Conservation (phyloP, 2,113 vertebrate species). For the Dryoscopus gambensis region DNA sequence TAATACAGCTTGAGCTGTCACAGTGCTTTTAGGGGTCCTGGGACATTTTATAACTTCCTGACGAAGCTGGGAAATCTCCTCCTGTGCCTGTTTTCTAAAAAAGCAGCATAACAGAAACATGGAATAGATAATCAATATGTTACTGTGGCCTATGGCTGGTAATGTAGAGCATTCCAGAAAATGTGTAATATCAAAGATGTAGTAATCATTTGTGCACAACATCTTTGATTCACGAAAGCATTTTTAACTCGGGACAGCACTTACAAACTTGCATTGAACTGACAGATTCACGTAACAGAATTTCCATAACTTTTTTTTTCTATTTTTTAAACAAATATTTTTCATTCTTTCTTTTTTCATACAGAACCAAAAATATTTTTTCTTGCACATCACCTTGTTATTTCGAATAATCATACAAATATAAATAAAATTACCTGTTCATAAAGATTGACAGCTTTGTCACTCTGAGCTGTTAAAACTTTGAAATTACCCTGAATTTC, state of each 20-base stretch:
- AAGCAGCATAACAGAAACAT: background rate
- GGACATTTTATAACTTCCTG: conserved; percentile 70
- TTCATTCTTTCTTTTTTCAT: background rate
- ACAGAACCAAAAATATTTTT: background rate
- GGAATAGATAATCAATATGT: background rate
- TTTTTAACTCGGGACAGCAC: background rate
- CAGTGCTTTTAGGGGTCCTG: conserved; percentile 61
- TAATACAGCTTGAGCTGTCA: conserved; percentile 70
- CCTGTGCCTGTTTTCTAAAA: conserved; percentile 71
- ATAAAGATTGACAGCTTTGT: conserved; percentile 74
- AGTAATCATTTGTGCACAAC: background rate
- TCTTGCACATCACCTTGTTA: background rate
- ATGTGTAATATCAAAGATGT: background rate
- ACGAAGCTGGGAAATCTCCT: conserved; percentile 73
- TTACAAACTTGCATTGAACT: background rate
- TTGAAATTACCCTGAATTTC: conserved; percentile 81
- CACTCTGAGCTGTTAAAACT: conserved; percentile 79
- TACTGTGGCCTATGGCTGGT: background rate
- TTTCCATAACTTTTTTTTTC: background rate
- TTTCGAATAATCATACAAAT: background rate
- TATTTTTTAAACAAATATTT: background rate
- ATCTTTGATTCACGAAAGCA: background rate
- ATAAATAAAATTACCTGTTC: conserved; percentile 66
- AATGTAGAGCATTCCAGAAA: background rate
- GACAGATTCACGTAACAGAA: background rate